Evolutionary conservation across 1,140 invertebrate genomes (phyloP).

Genomic region (Hirudo medicinalis): DNA sequence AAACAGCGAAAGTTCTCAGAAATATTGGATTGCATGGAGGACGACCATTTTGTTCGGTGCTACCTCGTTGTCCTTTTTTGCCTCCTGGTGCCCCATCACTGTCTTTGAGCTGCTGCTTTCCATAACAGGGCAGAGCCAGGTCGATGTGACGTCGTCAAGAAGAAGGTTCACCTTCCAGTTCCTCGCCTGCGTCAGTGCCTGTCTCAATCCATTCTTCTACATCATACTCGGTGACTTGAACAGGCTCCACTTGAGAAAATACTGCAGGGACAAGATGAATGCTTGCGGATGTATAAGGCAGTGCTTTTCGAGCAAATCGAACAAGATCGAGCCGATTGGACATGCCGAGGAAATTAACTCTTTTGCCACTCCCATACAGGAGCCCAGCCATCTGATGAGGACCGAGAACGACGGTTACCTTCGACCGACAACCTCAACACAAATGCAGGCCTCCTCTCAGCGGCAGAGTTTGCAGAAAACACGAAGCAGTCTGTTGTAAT

Average conservation of each 20-base stretch:
- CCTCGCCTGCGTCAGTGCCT: neutral
- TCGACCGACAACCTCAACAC: too few species aligned
- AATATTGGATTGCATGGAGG: neutral
- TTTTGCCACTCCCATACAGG: too few species aligned
- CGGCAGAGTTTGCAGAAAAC: too few species aligned
- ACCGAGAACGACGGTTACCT: too few species aligned
- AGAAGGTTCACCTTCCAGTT: neutral
- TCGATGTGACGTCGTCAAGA: neutral
- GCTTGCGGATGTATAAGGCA: neutral
- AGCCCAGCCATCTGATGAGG: too few species aligned
- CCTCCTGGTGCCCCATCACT: neutral
- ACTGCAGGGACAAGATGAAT: neutral
- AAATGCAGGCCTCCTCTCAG: too few species aligned
- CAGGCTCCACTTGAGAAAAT: neutral
- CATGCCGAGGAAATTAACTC: neutral
- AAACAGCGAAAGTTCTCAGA: neutral
- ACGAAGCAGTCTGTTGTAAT: too few species aligned
- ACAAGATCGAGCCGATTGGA: neutral
- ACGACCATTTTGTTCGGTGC: neutral
- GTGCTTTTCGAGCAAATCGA: neutral
- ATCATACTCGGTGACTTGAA: neutral
- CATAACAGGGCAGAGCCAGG: neutral
- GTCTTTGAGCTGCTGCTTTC: neutral
- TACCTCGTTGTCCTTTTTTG: neutral
- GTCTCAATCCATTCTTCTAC: conserved; percentile 6